Base-by-base conservation (phyloP, 2,888 invertebrate genomes). In the Erebia palarica region DNA sequence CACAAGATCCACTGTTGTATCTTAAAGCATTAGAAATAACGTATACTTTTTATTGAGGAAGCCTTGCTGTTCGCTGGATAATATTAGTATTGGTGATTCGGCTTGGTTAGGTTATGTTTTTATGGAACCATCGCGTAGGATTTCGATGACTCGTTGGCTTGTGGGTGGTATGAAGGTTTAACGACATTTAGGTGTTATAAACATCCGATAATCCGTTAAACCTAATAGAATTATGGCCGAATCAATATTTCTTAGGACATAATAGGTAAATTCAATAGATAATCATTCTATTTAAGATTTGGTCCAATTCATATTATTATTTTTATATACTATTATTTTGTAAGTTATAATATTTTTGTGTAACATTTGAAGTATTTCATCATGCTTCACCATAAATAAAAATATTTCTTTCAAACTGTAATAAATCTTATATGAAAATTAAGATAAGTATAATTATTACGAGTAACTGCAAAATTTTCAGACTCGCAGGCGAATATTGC, bases 71-170 rank as follows among this genome's bases (percentile, higher is more conserved):
- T 18, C 36, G 42, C 58, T 58, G 47, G 49, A 49, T 44, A 49
- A 16, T 27, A 57, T 47, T 57, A 47, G 57, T 53, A 53, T 36
- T 47, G 44, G 67, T 59, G 59, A 59, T 59, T 67, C 59, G 84
- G 78, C 68, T 70, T 65, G 70, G 65, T 65, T 70, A 73, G 65
- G 60, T 65, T 72, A 73, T 73, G 71, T 73, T 73, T 72, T 75
- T 75, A 73, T 74, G 71, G 69, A 64, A 71, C 71, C 70, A 58
- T 70, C 70, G 75, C 72, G 75, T 75, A 75, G 76, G 75, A 67
- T 55, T 72, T 70, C 73, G 76, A 76, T 76, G 76, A 76, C 75
- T 76, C 73, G 74, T 59, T 73, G 49, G 60, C 64, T 36, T 13
- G 72, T 74, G 71, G 75, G 74, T 55, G 65, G 67, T 36, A 66